phyloP scores from a whole-genome alignment of 2,888 invertebrate genomes.

The Drosophila emarginata region DNA sequence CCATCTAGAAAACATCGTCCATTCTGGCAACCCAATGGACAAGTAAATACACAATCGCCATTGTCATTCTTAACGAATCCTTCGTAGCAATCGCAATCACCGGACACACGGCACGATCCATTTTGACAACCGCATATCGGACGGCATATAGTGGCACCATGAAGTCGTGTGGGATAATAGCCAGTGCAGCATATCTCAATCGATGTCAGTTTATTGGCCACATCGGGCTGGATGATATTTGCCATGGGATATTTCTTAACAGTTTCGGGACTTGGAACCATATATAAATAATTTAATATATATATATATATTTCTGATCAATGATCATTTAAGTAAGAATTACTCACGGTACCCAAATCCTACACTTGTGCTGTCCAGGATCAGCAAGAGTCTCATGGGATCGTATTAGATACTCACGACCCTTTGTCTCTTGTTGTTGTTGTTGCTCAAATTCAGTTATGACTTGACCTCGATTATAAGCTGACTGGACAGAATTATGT shows the following conservation, averaged over 20 bases:
- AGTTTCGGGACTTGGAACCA: conserved; percentile 59
- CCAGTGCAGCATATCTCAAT: conserved; percentile 89
- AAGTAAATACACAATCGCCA: conserved; percentile 80
- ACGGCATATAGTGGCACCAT: conserved; percentile 62
- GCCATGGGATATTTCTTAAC: conserved; percentile 70
- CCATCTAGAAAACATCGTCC: conserved; percentile 84
- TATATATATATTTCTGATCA: neutral
- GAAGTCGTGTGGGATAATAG: conserved; percentile 81
- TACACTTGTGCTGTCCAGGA: conserved; percentile 63
- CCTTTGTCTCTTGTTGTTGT: conserved; percentile 17
- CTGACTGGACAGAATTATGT: conserved; percentile 19
- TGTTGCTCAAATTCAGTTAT: neutral
- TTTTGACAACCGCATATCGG: conserved; percentile 78
- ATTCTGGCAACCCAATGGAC: conserved; percentile 84
- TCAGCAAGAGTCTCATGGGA: conserved; percentile 42
- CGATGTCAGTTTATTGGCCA: conserved; percentile 84
- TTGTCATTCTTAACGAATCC: conserved; percentile 79
- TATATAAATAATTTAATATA: neutral
- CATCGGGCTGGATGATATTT: conserved; percentile 65
- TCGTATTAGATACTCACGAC: conserved; percentile 46
- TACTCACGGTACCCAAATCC: conserved; percentile 80
- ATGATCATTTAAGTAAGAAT: neutral
- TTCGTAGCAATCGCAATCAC: conserved; percentile 78
- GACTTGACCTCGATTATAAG: conserved; percentile 37
- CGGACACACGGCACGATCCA: conserved; percentile 75